A percentile compares a stretch with the other conserved stretches of the same genome.
These are phyloP conservation scores for Luperina testacea DNA, from an alignment of 2,888 invertebrate genomes.

Conservation along the genomic window DNA sequence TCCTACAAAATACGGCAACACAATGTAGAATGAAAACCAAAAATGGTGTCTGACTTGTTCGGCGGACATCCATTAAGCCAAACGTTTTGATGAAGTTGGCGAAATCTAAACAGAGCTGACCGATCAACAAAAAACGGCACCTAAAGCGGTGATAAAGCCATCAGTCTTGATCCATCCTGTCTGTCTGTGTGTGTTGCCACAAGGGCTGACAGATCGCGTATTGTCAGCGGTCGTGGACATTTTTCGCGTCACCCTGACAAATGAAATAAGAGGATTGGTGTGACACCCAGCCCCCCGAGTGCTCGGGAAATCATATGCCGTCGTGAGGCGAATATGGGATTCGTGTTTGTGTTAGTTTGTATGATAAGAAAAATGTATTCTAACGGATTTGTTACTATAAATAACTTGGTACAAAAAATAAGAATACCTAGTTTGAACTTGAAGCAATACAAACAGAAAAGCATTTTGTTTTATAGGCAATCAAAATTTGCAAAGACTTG, in stretches of 20 bases:
- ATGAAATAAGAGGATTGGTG: conserved; percentile 87
- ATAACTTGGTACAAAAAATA: conserved; percentile 4
- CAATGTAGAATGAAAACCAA: conserved; percentile 3
- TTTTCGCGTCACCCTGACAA: conserved; percentile 80
- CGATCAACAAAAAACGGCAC: conserved; percentile 58
- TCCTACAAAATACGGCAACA: conserved; percentile 1
- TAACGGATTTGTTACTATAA: conserved; percentile 26
- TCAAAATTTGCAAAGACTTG: neutral
- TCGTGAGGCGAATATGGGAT: conserved; percentile 69
- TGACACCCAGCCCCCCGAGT: conserved; percentile 75
- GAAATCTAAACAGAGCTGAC: conserved; percentile 69
- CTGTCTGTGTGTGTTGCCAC: conserved; percentile 61
- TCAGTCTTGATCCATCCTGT: conserved; percentile 76
- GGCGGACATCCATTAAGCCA: conserved; percentile 42
- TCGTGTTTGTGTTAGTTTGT: conserved; percentile 52
- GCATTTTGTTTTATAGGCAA: neutral
- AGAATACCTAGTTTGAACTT: neutral
- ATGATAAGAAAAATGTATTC: conserved; percentile 35
- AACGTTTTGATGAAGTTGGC: conserved; percentile 59
- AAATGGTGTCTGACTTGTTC: conserved; percentile 27
- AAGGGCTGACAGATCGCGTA: conserved; percentile 80
- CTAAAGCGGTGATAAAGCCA: conserved; percentile 72
- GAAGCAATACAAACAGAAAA: neutral
- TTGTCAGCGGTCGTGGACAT: conserved; percentile 80
- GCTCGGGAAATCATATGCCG: conserved; percentile 77